Evolutionary conservation across 2,797 vertebrate genomes (phyloP).

Genomic region (Lagocephalus sceleratus): DNA sequence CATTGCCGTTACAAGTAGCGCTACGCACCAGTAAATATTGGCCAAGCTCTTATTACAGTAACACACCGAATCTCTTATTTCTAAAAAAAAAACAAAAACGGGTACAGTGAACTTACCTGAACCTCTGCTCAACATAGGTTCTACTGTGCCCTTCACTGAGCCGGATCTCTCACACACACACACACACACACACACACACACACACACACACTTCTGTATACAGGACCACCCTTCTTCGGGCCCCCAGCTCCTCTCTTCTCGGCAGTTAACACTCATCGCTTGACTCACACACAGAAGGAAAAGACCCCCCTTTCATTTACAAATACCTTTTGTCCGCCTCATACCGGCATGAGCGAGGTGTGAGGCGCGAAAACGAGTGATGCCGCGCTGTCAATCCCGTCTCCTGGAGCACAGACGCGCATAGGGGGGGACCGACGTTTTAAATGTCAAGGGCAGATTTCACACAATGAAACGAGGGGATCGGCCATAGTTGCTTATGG

Average conservation of each 20-base stretch:
- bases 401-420: background rate
- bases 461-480: conserved; percentile 20
- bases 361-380: conserved; percentile 42
- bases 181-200: conserved; percentile 41
- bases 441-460: conserved; percentile 27
- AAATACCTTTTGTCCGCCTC: conserved; percentile 68
- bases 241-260: conserved; percentile 66
- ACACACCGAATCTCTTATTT: conserved; percentile 26
- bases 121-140: conserved; percentile 39
- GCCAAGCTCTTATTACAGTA: conserved; percentile 25
- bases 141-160: conserved; percentile 44
- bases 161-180: conserved; percentile 23
- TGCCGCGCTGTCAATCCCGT: conserved; percentile 26
- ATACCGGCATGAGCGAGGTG: conserved; percentile 28
- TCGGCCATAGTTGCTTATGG: conserved; percentile 2
- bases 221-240: conserved; percentile 64
- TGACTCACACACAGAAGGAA: conserved; percentile 61
- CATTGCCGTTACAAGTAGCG: conserved; percentile 36
- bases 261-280: conserved; percentile 66
- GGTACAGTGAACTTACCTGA: conserved; percentile 36
- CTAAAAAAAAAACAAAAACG: conserved; percentile 13
- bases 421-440: conserved; percentile 14
- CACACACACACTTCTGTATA: conserved; percentile 44
- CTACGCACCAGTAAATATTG: conserved; percentile 30
- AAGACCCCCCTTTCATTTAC: conserved; percentile 58